Evolutionary conservation across 2,797 vertebrate species (phyloP), one percentile per base, ranked within the genome.

Genomic region (Anas capensis): DNA sequence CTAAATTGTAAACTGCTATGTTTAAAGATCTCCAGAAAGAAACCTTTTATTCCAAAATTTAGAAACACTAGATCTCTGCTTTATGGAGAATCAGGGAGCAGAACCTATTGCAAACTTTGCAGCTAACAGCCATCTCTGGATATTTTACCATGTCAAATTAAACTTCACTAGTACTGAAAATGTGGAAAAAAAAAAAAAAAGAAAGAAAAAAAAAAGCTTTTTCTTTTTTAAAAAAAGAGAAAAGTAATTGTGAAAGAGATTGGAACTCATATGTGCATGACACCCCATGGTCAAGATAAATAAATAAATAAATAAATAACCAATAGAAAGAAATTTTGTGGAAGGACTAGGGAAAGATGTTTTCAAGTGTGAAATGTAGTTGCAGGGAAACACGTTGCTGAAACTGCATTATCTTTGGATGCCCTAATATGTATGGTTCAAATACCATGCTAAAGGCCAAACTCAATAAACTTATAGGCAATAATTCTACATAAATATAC

Each of bases 381-480:
- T 91, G 14, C 40, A 88, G 51, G 85, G 56, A 95, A 83, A 13
- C 60, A 8, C 92, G 86, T 70, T 80, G 31, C 40, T 88, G 87
- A 62, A 92, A 90, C 16, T 78, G 68, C 34, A 38, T 56, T 94
- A 95, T 85, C 80, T 83, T 83, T 93, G 66, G 40, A 40, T 94
- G 69, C 14, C 49, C 42, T 86, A 36, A 33, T 68, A 54, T n/a
- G 65, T 77, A 72, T 81, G 51, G 58, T 86, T 56, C 51, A 84
- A 93, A 92, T 90, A 69, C 34, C 60, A 62, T 79, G 80, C 77
- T 86, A 87, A 87, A 94, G n/a, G 54, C 57, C 95, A 68, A 95
- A 68, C 53, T 94, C 83, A 95, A 85, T 96, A 96, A 85, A 89
- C 53, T 86, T 89, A 57, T 27, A 95, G 94, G 65, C 40, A 90